These are phyloP conservation scores for Caenorhabditis sinica DNA, from an alignment of 2,888 invertebrate genomes.

Conservation along the genomic window DNA sequence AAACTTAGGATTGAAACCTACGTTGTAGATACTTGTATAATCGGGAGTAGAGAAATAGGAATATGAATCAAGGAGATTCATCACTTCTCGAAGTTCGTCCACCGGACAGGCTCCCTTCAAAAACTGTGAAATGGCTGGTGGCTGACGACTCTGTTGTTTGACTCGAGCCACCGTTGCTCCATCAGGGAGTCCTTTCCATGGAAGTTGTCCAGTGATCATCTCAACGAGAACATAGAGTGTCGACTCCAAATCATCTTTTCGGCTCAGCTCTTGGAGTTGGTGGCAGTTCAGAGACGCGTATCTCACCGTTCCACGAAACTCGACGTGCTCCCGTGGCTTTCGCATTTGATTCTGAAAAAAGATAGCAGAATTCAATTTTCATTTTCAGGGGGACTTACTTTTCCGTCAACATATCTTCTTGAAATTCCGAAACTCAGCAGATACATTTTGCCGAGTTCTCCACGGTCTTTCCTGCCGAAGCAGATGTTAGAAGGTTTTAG, in stretches of 20 bases:
- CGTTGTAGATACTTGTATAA: constrained; percentile 47
- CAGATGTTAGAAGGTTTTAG: constrained; percentile 65
- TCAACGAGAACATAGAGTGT: constrained; percentile 59
- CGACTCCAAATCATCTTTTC: constrained; percentile 65
- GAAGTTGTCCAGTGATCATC: constrained; percentile 60
- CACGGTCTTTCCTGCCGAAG: constrained; percentile 55
- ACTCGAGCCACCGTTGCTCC: constrained; percentile 32
- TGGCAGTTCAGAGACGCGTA: constrained; percentile 58
- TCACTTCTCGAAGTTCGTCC: constrained; percentile 55
- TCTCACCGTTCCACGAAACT: constrained; percentile 65
- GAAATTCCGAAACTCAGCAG: constrained; percentile 61
- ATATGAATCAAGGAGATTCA: constrained; percentile 50
- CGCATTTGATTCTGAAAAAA: constrained; percentile 55
- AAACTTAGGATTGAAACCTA: constrained; percentile 7
- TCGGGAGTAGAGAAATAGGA: constrained; percentile 45
- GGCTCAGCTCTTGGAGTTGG: constrained; percentile 41
- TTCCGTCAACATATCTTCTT: constrained; percentile 45
- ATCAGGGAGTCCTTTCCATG: constrained; percentile 65
- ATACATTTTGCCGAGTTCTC: constrained; percentile 53
- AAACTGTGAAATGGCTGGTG: constrained; percentile 37
- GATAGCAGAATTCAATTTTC: not conserved
- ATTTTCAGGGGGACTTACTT: too few relatives aligned
- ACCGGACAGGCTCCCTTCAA: constrained; percentile 45
- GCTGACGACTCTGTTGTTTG: constrained; percentile 25
- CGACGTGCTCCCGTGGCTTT: constrained; percentile 53